Base-by-base conservation (phyloP, 2,113 vertebrate genomes). In the Oryzias curvinotus region DNA sequence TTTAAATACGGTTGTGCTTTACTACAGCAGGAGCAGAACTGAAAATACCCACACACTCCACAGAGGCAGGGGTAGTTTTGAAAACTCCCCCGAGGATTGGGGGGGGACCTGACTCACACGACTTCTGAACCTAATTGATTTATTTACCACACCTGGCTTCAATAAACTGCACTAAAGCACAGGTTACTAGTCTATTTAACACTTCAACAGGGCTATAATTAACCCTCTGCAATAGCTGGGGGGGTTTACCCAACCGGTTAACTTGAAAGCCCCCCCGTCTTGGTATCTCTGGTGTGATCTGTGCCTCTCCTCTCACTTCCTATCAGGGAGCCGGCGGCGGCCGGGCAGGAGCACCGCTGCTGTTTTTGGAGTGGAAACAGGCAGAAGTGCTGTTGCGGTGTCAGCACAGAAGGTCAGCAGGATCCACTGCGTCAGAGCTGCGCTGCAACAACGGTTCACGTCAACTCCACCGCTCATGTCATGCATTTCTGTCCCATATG, bases 131-230 rank as follows among this genome's bases (percentile, higher is more conserved):
- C 58, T 86, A 85, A 86, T 83, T 69, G 77, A 87, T 85, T 82
- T 80, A 80, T 85, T 85, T 76, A 80, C 75, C 26, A 67, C 86
- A 87, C 83, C 86, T 87, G 83, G 77, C 69, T 81, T 79, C 77
- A 83, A 87, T 87, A 81, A 85, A 75, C 4, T 25, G 48, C 71
- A 58, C 56, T 57, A 80, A 82, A 75, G 72, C 23, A 2, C 75
- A 73, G 76, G 75, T 87, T 84, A 82, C 77, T 71, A 54, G 69
- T 65, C 77, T 82, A 78, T 76, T 87, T 86, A 87, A 85, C 84
- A 84, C 79, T 85, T 86, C 68, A 78, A 50, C 81, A 80, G 30
- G 73, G 75, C 76, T 81, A 70, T 83, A 78, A 86, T 87, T 90
- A 87, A 56, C 73, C 56, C 14, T 50, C 65, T 68, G 71, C 83